Evolutionary conservation across 2,888 invertebrate species (phyloP).

Genomic region (Erannis defoliaria): DNA sequence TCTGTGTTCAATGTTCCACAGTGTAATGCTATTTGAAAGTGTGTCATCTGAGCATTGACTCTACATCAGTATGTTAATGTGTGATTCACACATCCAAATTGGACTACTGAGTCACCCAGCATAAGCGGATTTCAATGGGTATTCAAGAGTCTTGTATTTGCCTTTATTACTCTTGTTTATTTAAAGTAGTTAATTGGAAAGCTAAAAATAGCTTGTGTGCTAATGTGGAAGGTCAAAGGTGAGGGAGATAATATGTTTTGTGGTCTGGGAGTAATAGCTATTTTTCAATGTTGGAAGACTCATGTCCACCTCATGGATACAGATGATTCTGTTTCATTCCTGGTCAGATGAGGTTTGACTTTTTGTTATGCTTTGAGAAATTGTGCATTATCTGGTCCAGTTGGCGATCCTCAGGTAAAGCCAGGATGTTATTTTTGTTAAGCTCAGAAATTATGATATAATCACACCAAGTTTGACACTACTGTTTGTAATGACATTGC

Average conservation of each 20-base stretch:
- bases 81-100: conserved; percentile 4
- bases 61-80: conserved; percentile 1
- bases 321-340: too few species aligned
- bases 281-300: neutral
- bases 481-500: too few species aligned
- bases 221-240: conserved; percentile 2
- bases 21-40: conserved; percentile 9
- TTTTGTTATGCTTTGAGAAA: too few species aligned
- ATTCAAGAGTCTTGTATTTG: neutral
- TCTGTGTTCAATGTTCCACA: conserved; percentile 2
- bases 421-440: too few species aligned
- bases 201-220: conserved; percentile 3
- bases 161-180: conserved; percentile 3
- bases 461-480: too few species aligned
- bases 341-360: too few species aligned
- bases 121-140: neutral
- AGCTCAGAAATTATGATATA: too few species aligned
- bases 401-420: too few species aligned
- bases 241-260: neutral
- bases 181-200: neutral
- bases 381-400: too few species aligned
- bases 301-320: too few species aligned
- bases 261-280: neutral
- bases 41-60: conserved; percentile 1
- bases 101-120: conserved; percentile 8